phyloP scores from a whole-genome alignment of 2,797 vertebrate species.

The Megalops cyprinoides region DNA sequence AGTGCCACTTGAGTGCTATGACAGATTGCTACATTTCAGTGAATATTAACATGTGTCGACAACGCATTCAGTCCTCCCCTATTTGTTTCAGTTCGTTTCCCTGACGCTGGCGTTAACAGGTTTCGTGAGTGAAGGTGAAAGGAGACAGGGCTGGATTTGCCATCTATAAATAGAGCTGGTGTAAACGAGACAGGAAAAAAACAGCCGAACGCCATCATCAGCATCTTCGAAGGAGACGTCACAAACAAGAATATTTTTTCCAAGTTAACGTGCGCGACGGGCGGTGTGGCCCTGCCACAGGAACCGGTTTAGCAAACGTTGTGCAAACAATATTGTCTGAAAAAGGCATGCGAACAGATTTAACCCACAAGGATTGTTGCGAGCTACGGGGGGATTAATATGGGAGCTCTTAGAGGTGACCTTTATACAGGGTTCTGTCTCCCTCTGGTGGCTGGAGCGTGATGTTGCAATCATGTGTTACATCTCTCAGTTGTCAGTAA shows the following conservation, averaged over 20 bases:
- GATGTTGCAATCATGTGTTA: not conserved
- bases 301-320: not conserved
- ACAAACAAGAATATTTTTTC: too few relatives aligned
- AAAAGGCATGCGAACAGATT: slow-evolving; percentile 39
- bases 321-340: slow-evolving; percentile 17
- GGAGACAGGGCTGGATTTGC: slow-evolving; percentile 36
- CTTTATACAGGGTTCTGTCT: slow-evolving; percentile 70
- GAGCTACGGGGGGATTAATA: slow-evolving; percentile 63
- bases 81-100: not conserved
- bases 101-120: not conserved
- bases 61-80: not conserved
- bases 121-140: slow-evolving; percentile 40
- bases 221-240: not conserved
- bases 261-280: not conserved
- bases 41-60: slow-evolving; percentile 32
- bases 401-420: slow-evolving; percentile 66
- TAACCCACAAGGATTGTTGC: slow-evolving; percentile 54
- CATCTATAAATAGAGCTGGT: slow-evolving; percentile 47
- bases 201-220: not conserved
- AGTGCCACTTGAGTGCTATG: not conserved
- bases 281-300: not conserved
- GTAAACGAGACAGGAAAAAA: slow-evolving; percentile 39
- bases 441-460: slow-evolving; percentile 36
- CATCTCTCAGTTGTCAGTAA: not conserved
- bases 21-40: not conserved